These are phyloP conservation scores for Heliconius erato DNA, from an alignment of 2,888 invertebrate genomes.

Conservation along the genomic window DNA sequence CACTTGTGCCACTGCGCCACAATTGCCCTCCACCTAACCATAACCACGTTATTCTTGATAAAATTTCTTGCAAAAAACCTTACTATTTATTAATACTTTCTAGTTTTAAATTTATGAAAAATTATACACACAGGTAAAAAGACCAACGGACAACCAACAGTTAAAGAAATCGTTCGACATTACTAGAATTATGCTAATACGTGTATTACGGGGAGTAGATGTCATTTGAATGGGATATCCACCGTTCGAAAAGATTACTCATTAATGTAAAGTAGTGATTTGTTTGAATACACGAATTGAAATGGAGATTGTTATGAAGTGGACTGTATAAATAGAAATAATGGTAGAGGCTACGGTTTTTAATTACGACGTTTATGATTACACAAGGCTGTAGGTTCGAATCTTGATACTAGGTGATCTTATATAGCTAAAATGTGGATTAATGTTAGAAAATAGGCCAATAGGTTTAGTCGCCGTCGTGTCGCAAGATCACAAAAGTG, in stretches of 20 bases:
- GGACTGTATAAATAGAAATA: conserved; percentile 13
- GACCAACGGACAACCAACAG: conserved; percentile 18
- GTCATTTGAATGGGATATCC: conserved; percentile 30
- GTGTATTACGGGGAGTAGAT: conserved; percentile 20
- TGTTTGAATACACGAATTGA: conserved; percentile 30
- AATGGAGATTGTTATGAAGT: conserved; percentile 18
- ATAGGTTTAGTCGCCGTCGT: no score
- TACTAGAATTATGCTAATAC: conserved; percentile 47
- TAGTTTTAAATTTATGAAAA: background rate
- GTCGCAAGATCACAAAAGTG: no score
- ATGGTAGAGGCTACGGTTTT: background rate
- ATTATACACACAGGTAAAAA: conserved; percentile 5
- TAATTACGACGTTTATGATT: background rate
- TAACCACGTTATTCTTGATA: no score
- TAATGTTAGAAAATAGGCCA: no score
- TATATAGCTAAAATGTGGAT: no score
- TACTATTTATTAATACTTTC: conserved; percentile 1
- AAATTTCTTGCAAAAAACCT: background rate
- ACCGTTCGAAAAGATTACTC: conserved; percentile 42
- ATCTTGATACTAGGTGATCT: no score
- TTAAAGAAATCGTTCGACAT: conserved; percentile 47
- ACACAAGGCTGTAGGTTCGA: background rate
- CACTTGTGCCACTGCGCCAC: no score
- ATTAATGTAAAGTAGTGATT: conserved; percentile 43
- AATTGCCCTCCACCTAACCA: no score